Evolutionary conservation across 2,888 invertebrate species (phyloP).

Genomic region (Gerosis bhagava): DNA sequence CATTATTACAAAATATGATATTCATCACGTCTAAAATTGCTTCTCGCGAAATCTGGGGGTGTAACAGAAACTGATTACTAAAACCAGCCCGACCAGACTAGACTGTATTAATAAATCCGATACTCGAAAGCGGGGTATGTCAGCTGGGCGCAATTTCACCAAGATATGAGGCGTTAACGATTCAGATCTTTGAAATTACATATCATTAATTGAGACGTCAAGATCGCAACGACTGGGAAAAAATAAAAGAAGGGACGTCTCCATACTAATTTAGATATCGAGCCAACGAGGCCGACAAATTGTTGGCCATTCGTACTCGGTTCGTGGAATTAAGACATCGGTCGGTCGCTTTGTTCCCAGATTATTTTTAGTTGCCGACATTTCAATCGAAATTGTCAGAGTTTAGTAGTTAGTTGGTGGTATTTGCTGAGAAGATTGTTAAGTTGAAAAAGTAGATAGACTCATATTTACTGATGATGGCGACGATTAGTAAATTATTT

Average conservation of each 20-base stretch:
- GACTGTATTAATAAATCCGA: slow-evolving; percentile 32
- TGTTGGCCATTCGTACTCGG: slow-evolving; percentile 62
- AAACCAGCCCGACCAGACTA: neutral
- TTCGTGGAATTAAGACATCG: slow-evolving; percentile 63
- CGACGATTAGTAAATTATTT: no score
- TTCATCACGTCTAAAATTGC: slow-evolving; percentile 4
- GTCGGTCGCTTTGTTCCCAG: slow-evolving; percentile 42
- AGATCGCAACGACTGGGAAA: slow-evolving; percentile 52
- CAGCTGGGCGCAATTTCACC: slow-evolving; percentile 36
- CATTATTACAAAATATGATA: slow-evolving; percentile 1
- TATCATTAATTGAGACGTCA: slow-evolving; percentile 75
- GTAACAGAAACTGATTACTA: slow-evolving; percentile 4
- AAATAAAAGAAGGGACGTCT: slow-evolving; percentile 61
- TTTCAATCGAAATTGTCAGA: slow-evolving; percentile 46
- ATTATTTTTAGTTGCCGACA: slow-evolving; percentile 39
- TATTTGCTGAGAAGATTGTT: slow-evolving; percentile 55
- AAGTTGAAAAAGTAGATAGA: slow-evolving; percentile 9
- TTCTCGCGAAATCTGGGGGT: neutral
- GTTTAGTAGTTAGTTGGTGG: slow-evolving; percentile 47
- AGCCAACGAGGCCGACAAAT: slow-evolving; percentile 73
- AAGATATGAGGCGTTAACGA: slow-evolving; percentile 58
- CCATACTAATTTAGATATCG: slow-evolving; percentile 79
- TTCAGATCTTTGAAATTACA: slow-evolving; percentile 71
- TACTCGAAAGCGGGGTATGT: slow-evolving; percentile 31
- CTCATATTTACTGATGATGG: no score